Conservation (phyloP, 2,888 invertebrate genomes). For the Harpalus rufipes region DNA sequence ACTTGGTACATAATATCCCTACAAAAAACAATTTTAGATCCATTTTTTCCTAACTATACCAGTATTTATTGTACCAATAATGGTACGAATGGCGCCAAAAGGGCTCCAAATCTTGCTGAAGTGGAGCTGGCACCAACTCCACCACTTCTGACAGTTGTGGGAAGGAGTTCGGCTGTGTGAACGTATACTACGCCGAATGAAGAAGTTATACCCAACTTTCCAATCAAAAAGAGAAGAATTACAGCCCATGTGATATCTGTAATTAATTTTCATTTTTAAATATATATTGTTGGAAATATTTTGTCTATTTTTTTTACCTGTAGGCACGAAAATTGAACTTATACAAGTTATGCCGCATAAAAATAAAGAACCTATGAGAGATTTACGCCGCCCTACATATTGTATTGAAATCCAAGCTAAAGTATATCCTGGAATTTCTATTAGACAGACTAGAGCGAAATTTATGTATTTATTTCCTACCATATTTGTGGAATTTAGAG, state of each 20-base stretch:
- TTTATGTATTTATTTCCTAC: slow-evolving; percentile 85
- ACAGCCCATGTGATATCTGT: slow-evolving; percentile 79
- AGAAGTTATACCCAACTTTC: slow-evolving; percentile 83
- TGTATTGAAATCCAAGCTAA: slow-evolving; percentile 79
- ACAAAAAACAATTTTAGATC: slow-evolving; percentile 67
- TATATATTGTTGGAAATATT: background rate
- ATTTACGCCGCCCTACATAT: slow-evolving; percentile 78
- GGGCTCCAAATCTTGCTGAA: slow-evolving; percentile 80
- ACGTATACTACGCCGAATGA: slow-evolving; percentile 83
- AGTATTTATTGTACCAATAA: slow-evolving; percentile 77
- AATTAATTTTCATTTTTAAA: slow-evolving; percentile 65
- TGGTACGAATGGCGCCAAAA: slow-evolving; percentile 82
- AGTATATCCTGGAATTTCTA: slow-evolving; percentile 82
- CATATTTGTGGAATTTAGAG: slow-evolving; percentile 83
- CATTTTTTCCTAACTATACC: slow-evolving; percentile 64
- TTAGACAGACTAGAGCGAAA: slow-evolving; percentile 81
- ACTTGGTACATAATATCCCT: slow-evolving; percentile 78
- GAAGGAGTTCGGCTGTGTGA: slow-evolving; percentile 81
- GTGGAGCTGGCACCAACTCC: slow-evolving; percentile 82
- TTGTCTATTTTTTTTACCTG: slow-evolving; percentile 73
- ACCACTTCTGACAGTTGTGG: slow-evolving; percentile 79
- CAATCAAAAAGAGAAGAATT: slow-evolving; percentile 80
- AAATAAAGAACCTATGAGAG: slow-evolving; percentile 79
- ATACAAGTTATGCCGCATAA: slow-evolving; percentile 79
- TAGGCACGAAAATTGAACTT: slow-evolving; percentile 79